Evolutionary conservation across 2,888 invertebrate species (phyloP), one percentile per base, ranked within the genome.

Genomic region (Dolichopus griseipennis): DNA sequence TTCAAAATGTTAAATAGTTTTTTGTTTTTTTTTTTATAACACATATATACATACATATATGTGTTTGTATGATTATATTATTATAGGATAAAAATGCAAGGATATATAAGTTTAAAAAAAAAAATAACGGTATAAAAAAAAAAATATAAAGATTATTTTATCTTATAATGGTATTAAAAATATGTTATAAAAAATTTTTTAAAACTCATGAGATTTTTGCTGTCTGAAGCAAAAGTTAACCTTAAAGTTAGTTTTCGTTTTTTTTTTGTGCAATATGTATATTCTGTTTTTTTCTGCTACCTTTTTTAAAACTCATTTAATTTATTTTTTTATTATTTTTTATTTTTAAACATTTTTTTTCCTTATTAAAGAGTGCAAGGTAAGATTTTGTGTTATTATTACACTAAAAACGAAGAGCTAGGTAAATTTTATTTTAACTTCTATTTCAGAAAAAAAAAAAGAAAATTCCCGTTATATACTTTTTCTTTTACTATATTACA

Each of bases 141-240:
- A 52, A 52, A 52, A 37, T 7, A 37, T 5, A 37, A 37, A 37
- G 15, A 41, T 27, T 27, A 27, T 41, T 41, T 9, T 41, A 41
- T 41, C 3, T 41, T 12, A 41, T 41, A 6, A 12, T 41, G 41
- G 9, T 41, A n/a, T 15, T 52, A 52, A 52, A 52, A 18, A 18
- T 18, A 52, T n/a, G n/a, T n/a, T n/a, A 52, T 18, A 52, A n/a
- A 52, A 52, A 52, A 52, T 27, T 27, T 27, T 52, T 52, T n/a
- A 52, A 52, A 52, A 52, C 52, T 52, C 52, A 52, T 18, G 52
- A n/a, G 52, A 52, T 52, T 52, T 52, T 52, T 52, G 52, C 52
- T 52, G 52, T 52, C 52, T 52, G 52, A 52, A 52, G 52, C 52
- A 52, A 52, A 52, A 52, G 52, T 52, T 52, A 52, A 52, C 52